Evolutionary conservation across 2,113 vertebrate species (phyloP), one percentile per base, ranked within the genome.

Genomic region (Theropithecus gelada): DNA sequence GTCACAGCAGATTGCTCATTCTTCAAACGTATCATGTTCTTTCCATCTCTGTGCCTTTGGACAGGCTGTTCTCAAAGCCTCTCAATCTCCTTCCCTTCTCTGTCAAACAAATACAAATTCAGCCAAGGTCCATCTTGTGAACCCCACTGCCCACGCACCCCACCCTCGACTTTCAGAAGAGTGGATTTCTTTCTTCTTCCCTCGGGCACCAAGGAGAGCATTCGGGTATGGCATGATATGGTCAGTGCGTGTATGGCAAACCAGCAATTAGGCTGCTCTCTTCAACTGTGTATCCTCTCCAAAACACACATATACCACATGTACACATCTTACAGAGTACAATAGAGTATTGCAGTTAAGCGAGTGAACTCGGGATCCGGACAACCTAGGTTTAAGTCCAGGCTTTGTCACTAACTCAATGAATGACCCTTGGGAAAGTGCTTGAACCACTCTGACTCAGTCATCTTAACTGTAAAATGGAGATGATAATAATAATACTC

Each of bases 11-110:
- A 82, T 25, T 72, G 64, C 13, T 35, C 43, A 18, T 32, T 88
- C 80, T 94, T 87, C 75, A 76, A 85, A 89, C 1, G 13, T 38
- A 66, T 25, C 0, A 0, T 89, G 61, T 97, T 94, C 73, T 87
- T 97, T 90, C 84, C 40, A 87, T n/a, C 9, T 17, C 80, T 73
- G 35, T 92, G 79, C 73, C 45, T 92, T 94, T 57, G 86, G 32
- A 94, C 90, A 55, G 35, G 32, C 13, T 86, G 17, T 90, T 79
- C 48, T 87, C 2, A 4, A 90, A 68, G 17, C 23, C 38, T 93
- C 52, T 76, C 10, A 4, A 64, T 79, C 40, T 87, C 30, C 92
- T n/a, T 50, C 30, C 27, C n/a, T 50, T 83, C 55, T 27, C 50
- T 57, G n/a, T 35, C 23, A 81, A 66, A 78, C 35, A 85, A 80